A percentile compares a stretch with the other conserved stretches of the same genome.
These are phyloP conservation scores for Tenrec ecaudatus DNA, from an alignment of 2,113 vertebrate species.

Conservation along the genomic window DNA sequence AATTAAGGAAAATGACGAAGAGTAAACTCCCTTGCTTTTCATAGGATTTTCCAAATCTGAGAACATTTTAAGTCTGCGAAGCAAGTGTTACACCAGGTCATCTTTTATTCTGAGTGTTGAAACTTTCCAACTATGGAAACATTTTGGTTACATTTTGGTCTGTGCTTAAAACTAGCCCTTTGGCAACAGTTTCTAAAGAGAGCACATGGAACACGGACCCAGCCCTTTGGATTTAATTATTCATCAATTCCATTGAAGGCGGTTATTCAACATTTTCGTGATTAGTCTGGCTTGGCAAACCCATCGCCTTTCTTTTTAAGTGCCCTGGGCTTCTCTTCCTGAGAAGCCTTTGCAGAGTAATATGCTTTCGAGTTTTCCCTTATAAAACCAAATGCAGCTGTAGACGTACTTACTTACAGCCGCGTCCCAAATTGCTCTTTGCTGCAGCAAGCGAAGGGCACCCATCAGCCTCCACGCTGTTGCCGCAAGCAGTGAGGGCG, in stretches of 20 bases:
- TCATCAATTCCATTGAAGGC: constrained; percentile 15
- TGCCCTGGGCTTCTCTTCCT: background rate
- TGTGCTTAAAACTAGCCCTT: background rate
- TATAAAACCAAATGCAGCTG: constrained; percentile 2
- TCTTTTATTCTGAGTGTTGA: constrained; percentile 55
- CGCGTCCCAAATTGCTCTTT: constrained; percentile 18
- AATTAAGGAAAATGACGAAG: constrained; percentile 20
- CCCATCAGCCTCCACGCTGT: no score
- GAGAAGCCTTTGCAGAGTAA: constrained; percentile 33
- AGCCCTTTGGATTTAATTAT: constrained; percentile 35
- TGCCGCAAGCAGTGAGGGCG: no score
- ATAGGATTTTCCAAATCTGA: constrained; percentile 54
- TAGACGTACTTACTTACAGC: background rate
- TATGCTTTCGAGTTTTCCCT: constrained; percentile 15
- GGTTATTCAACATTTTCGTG: constrained; percentile 21
- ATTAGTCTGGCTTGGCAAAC: background rate
- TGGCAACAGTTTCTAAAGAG: constrained; percentile 16
- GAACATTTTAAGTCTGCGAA: constrained; percentile 37
- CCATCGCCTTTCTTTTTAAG: background rate
- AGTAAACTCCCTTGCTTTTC: constrained; percentile 30
- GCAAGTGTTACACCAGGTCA: constrained; percentile 22
- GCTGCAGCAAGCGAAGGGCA: background rate
- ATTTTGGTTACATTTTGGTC: background rate
- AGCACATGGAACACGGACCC: background rate
- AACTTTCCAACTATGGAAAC: constrained; percentile 59